A percentile compares a stretch with the other conserved stretches of the same genome.
Conservation (phyloP, 2,888 invertebrate genomes). For the Parelbella ahira region DNA sequence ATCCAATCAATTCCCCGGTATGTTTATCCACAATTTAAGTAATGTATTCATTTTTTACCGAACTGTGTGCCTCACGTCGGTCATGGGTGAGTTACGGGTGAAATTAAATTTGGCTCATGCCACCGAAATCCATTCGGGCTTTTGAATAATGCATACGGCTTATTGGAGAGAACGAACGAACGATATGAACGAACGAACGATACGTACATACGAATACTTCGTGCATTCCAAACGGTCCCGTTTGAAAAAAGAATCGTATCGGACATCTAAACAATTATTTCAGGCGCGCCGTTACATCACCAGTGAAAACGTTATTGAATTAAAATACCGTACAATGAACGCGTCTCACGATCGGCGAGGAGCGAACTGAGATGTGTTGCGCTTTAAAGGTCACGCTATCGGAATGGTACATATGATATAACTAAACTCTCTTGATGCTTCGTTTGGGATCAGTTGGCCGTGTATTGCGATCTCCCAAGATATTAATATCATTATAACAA, state of each 20-base stretch:
- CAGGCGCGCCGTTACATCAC: constrained; percentile 11
- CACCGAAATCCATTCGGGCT: constrained; percentile 62
- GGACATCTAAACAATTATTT: constrained; percentile 22
- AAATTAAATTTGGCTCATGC: constrained; percentile 61
- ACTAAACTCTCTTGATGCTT: no score
- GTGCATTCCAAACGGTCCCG: constrained; percentile 45
- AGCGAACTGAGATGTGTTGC: no score
- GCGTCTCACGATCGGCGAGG: no score
- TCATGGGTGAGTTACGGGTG: constrained; percentile 57
- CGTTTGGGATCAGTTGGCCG: no score
- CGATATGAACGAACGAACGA: no score
- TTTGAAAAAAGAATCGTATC: constrained; percentile 43
- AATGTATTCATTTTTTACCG: constrained; percentile 48
- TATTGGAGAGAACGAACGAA: constrained; percentile 45
- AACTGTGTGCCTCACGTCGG: constrained; percentile 43
- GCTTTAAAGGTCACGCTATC: no score
- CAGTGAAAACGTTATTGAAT: constrained; percentile 16
- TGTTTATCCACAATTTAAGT: constrained; percentile 47
- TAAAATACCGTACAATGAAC: no score
- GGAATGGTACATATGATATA: no score
- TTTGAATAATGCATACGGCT: constrained; percentile 73
- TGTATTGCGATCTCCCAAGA: no score
- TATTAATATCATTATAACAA: no score
- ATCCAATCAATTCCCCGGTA: constrained; percentile 24
- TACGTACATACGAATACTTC: constrained; percentile 43